Evolutionary conservation across 2,113 vertebrate genomes (phyloP), one percentile per base, ranked within the genome.

Genomic region (Lasiurus cinereus): DNA sequence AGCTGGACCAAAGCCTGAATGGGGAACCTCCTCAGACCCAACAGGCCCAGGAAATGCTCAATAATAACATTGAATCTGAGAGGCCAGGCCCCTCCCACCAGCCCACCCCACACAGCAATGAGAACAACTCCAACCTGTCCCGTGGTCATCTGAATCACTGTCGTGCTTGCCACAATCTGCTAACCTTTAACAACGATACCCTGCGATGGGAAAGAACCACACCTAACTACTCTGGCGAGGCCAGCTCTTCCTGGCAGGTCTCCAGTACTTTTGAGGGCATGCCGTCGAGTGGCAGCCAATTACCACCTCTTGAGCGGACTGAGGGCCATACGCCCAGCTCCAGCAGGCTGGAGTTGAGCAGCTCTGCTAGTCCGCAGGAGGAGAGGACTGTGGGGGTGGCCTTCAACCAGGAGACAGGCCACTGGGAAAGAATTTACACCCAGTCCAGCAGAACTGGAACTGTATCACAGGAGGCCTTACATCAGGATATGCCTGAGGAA

Each of bases 161-260:
- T 98, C 98, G 99, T 16, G 99, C 99, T 77, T 99, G 99, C 98
- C 99, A 99, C 98, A 99, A 99, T 98, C 99, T 99, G 97, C 98
- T 99, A 95, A 99, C 99, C 90, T 99, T 99, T 97, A 99, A 99
- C 98, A 99, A 99, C 5, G 99, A 99, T 97, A 99, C 99, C 9
- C 98, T 99, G 96, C 99, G 99, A 96, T 99, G 99, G 99, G 99
- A 99, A 96, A 99, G 99, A 98, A 99, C 99, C 93, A 98, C 98
- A 83, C 99, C 99, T 96, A 98, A 98, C 96, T 99, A 98, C 94
- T 98, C 99, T 96, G 98, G 98, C 31, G 97, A 99, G 52, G 98
- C 98, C 33, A 97, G 97, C 64, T 83, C 98, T 11, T 96, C 98
- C 4, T 98, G 98, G 98, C 99, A 99, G 95, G 98, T 98, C 78